Percentiles rank a stretch among this genome's conserved stretches.
Evolutionary conservation across 2,797 vertebrate genomes (phyloP).

Genomic region (Eremophila alpestris): DNA sequence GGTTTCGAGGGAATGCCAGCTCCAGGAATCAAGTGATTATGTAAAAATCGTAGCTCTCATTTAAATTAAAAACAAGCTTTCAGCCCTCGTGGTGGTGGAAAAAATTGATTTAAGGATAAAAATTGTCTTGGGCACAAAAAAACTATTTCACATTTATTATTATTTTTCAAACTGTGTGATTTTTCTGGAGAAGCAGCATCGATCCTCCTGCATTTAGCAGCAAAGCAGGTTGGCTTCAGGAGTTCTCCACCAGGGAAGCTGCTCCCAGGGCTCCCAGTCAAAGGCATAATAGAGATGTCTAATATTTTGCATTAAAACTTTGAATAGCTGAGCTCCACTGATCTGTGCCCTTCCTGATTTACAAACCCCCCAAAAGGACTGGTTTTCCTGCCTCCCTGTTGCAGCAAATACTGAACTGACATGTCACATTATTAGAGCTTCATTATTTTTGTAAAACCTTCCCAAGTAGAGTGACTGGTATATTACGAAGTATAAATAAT

Average conservation of each 20-base stretch:
- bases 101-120: background rate
- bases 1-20: background rate
- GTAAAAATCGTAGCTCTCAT: background rate
- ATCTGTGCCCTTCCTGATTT: background rate
- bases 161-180: background rate
- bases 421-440: background rate
- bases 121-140: background rate
- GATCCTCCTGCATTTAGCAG: background rate
- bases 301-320: background rate
- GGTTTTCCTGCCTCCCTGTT: background rate
- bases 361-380: background rate
- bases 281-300: background rate
- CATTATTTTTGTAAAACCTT: conserved; percentile 10
- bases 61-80: conserved; percentile 10
- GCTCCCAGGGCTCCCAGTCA: background rate
- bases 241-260: background rate
- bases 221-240: rapidly evolving
- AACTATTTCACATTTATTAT: background rate
- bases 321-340: background rate
- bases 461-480: background rate
- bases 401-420: background rate
- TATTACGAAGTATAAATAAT: conserved; percentile 40
- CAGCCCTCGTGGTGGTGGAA: background rate
- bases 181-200: background rate
- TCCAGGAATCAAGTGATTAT: background rate